Percentiles rank a stretch among this genome's conserved stretches.
phyloP scores from a whole-genome alignment of 2,888 invertebrate species.

The Lasioglossum pauxillum region DNA sequence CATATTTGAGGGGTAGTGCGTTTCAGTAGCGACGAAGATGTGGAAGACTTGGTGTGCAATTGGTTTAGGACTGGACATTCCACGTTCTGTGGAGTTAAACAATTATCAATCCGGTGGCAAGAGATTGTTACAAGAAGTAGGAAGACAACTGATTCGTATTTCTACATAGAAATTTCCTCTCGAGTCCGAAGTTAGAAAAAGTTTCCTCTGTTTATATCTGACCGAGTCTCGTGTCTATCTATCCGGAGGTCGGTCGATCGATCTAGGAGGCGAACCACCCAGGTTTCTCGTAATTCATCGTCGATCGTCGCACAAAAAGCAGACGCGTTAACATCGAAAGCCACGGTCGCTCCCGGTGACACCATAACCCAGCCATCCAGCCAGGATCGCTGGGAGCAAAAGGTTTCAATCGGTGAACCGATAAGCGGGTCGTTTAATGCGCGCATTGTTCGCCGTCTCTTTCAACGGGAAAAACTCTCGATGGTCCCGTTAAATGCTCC shows the following conservation, averaged over 20 bases:
- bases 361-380: slow-evolving; percentile 28
- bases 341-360: slow-evolving; percentile 26
- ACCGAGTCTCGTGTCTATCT: not conserved
- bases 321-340: not conserved
- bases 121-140: too few relatives aligned
- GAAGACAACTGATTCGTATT: too few relatives aligned
- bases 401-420: slow-evolving; percentile 24
- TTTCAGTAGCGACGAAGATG: not conserved
- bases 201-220: not conserved
- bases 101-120: not conserved
- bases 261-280: not conserved
- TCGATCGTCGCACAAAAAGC: not conserved
- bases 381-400: slow-evolving; percentile 1
- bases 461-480: slow-evolving; percentile 24
- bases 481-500: slow-evolving; percentile 1
- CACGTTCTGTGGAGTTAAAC: not conserved
- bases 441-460: slow-evolving; percentile 25
- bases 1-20: not conserved
- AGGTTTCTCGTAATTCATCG: not conserved
- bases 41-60: too few relatives aligned
- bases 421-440: slow-evolving; percentile 29
- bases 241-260: not conserved
- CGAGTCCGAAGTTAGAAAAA: not conserved
- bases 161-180: too few relatives aligned
- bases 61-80: not conserved